Evolutionary conservation across 2,113 vertebrate species (phyloP).

Genomic region (Sylvietta virens): DNA sequence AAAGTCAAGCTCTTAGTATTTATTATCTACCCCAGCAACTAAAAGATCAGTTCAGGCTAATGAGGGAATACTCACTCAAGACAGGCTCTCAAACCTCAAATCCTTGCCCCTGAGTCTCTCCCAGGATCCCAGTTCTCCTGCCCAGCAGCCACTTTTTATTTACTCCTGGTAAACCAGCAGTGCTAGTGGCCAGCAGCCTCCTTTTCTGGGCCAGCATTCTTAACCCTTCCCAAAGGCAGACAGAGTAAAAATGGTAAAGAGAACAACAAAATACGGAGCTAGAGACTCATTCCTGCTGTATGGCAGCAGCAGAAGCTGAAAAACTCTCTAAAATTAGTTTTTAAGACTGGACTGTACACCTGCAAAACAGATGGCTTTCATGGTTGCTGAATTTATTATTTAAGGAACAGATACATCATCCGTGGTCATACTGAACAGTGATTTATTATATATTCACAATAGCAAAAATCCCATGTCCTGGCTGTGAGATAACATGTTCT

Average conservation of each 20-base stretch:
- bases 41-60: neutral
- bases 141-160: neutral
- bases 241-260: neutral
- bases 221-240: neutral
- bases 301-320: neutral
- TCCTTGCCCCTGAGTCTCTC: neutral
- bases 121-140: neutral
- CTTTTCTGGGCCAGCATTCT: neutral
- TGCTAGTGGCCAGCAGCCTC: neutral
- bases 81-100: neutral
- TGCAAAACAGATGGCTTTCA: neutral
- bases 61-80: neutral
- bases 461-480: neutral
- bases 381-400: slow-evolving; percentile 5
- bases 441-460: slow-evolving; percentile 9
- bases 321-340: neutral
- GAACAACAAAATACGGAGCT: neutral
- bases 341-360: neutral
- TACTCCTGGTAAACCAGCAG: neutral
- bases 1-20: neutral
- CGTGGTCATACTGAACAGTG: neutral
- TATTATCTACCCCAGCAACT: neutral
- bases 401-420: neutral
- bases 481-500: neutral
- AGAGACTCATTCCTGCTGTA: neutral